Base-by-base conservation (phyloP, 92 coral and sea anemone genomes). In the Porites cylindrica region DNA sequence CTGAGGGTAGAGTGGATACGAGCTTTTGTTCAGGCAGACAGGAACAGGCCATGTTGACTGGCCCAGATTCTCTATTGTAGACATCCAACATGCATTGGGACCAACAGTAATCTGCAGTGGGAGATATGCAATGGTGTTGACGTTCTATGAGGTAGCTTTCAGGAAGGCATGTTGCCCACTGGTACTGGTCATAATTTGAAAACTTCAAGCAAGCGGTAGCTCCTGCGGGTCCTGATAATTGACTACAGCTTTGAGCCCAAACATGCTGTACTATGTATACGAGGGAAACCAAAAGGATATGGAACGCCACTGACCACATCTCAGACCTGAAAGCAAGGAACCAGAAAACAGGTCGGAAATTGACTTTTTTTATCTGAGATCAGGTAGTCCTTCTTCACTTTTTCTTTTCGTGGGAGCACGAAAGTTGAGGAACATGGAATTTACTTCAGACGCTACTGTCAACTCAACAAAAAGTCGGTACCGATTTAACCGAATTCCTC, bases 31-130 rank as follows among this genome's bases (percentile, higher is more conserved):
- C 51, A 74, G 86, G 85, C 5, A 75, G 32, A 76, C 97, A 94
- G 60, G 91, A 76, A 54, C 96, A 94, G 89, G 76, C 87, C 0
- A 58, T 69, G 4, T 82, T 54, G 18, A 94, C 91, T 11, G 66
- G n/a, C 64, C 97, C 97, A 24, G 11, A 3, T 1, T 64, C 61
- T 60, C 72, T 87, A 70, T 7, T 13, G 69, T 94, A 78, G n/a
- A 84, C 95, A 50, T 94, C 97, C 19, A 94, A 1, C 97, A 94
- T 94, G 70, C 97, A 94, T 76, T 92, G 93, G 84, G 90, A 94
- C 80, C 78, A 92, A 32, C 96, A 94, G 70, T 91, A 94, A 4
- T 54, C 73, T 14, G 84, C 77, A 1, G 18, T 1, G 2, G 81
- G 86, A 68, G 83, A 61, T 11, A 0, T 2, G 32, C 97, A 94